phyloP scores from a whole-genome alignment of 2,797 vertebrate species.

The Alcedo atthis region DNA sequence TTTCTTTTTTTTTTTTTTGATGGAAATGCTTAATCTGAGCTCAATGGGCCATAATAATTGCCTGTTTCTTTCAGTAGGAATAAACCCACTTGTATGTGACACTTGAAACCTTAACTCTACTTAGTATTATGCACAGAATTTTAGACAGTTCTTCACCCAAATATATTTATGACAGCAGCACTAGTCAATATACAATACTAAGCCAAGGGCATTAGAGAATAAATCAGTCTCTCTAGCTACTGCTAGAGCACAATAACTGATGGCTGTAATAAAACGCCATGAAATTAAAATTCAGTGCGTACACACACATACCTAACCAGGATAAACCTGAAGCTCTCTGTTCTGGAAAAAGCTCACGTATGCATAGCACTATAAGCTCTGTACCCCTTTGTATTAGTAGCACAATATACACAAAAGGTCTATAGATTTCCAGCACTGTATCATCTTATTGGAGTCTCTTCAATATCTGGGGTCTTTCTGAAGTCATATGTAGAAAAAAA shows the following conservation, averaged over 20 bases:
- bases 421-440: fast-evolving
- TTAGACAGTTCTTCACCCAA: slow-evolving; percentile 40
- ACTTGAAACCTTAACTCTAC: slow-evolving; percentile 57
- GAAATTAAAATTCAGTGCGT: slow-evolving; percentile 56
- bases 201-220: slow-evolving; percentile 43
- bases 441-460: neutral
- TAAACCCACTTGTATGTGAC: slow-evolving; percentile 55
- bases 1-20: neutral
- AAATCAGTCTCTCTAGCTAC: slow-evolving; percentile 43
- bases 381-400: neutral
- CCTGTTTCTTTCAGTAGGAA: slow-evolving; percentile 55
- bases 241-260: slow-evolving; percentile 27
- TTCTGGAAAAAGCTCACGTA: neutral
- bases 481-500: fast-evolving
- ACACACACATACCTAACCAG: neutral
- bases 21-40: slow-evolving; percentile 64
- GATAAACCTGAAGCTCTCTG: neutral
- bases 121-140: slow-evolving; percentile 1
- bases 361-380: too few relatives aligned
- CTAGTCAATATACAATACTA: slow-evolving; percentile 43
- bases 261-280: slow-evolving; percentile 50
- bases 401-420: neutral
- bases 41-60: slow-evolving; percentile 67
- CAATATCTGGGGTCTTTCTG: neutral
- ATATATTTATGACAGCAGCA: slow-evolving; percentile 51